phyloP scores from a whole-genome alignment of 2,888 invertebrate species.

The Drosophila neutralis region DNA sequence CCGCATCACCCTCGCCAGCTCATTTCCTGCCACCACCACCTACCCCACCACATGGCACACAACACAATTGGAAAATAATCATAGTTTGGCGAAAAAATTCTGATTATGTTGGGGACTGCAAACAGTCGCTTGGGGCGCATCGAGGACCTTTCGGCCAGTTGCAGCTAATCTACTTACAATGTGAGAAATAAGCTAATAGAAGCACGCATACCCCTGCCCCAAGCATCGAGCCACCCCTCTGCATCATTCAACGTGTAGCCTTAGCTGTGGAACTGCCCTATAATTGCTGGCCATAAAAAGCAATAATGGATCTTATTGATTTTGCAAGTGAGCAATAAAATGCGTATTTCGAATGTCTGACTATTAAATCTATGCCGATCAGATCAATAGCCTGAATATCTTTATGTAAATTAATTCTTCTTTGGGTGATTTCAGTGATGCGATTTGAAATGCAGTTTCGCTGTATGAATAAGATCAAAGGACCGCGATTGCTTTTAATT shows the following conservation, averaged over 20 bases:
- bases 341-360: background rate
- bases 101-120: slow-evolving; percentile 65
- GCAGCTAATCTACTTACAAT: slow-evolving; percentile 60
- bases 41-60: slow-evolving; percentile 1
- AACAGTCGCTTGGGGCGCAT: slow-evolving; percentile 50
- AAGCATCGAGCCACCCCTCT: background rate
- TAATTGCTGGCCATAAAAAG: slow-evolving; percentile 51
- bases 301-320: slow-evolving; percentile 54
- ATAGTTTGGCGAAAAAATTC: slow-evolving; percentile 58
- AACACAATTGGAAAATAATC: slow-evolving; percentile 68
- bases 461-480: background rate
- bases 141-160: slow-evolving; percentile 14
- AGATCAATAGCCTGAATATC: background rate
- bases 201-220: background rate
- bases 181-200: slow-evolving; percentile 51
- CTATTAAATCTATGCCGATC: slow-evolving; percentile 12
- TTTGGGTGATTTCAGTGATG: background rate
- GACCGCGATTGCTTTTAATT: background rate
- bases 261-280: slow-evolving; percentile 21
- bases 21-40: background rate
- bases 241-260: background rate
- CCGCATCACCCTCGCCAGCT: background rate
- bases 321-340: slow-evolving; percentile 17
- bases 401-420: background rate
- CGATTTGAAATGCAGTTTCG: background rate